Evolutionary conservation across 2,888 invertebrate species (phyloP).

Genomic region (Diaprepes abbreviatus): DNA sequence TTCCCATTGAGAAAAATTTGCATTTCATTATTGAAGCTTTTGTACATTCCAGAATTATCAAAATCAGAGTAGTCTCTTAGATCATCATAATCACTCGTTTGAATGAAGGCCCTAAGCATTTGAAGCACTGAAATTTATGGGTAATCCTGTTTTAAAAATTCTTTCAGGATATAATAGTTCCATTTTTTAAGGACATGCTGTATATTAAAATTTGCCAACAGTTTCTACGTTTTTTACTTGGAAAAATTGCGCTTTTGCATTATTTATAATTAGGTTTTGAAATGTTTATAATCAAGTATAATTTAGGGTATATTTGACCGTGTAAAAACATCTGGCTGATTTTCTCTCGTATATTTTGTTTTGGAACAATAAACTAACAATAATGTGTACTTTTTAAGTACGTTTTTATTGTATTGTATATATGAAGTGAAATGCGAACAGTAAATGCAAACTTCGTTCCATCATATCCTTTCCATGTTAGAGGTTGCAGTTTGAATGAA

Average conservation of each 20-base stretch:
- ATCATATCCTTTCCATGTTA: too few relatives aligned
- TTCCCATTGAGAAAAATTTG: too few relatives aligned
- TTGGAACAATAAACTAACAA: slow-evolving; percentile 11
- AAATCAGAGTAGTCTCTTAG: too few relatives aligned
- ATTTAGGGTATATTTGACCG: slow-evolving; percentile 35
- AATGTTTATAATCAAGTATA: slow-evolving; percentile 15
- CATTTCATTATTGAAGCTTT: too few relatives aligned
- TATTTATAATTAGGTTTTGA: slow-evolving; percentile 6
- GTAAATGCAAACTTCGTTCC: too few relatives aligned
- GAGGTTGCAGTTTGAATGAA: too few relatives aligned
- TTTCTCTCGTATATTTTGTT: slow-evolving; percentile 10
- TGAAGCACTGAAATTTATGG: too few relatives aligned
- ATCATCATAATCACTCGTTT: too few relatives aligned
- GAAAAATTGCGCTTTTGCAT: background rate
- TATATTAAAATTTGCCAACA: background rate
- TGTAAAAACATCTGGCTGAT: slow-evolving; percentile 20
- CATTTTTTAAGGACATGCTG: too few relatives aligned
- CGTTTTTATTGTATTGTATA: background rate
- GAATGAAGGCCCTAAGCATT: too few relatives aligned
- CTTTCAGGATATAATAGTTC: background rate
- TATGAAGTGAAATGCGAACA: too few relatives aligned
- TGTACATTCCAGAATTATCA: too few relatives aligned
- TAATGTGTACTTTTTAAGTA: slow-evolving; percentile 1
- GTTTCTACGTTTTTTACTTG: background rate
- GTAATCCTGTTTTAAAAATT: background rate